These are phyloP conservation scores for Stomorhina lunata DNA, from an alignment of 2,888 invertebrate species.

Conservation along the genomic window DNA sequence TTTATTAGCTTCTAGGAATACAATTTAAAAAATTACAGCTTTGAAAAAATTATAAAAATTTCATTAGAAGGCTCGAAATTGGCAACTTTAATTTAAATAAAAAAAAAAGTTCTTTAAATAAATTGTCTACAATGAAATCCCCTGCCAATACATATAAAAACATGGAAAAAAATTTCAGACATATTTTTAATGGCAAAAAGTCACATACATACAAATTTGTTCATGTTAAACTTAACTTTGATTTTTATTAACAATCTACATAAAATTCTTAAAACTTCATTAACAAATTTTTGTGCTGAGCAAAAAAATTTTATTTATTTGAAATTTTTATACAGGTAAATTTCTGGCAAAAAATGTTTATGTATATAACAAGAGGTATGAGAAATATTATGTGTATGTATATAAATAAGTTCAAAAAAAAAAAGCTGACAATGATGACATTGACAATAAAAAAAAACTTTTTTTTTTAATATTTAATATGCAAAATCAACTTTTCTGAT, in stretches of 20 bases:
- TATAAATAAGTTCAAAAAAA: neutral
- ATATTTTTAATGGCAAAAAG: neutral
- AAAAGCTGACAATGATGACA: conserved; percentile 1
- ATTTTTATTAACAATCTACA: neutral
- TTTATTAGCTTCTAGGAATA: too few relatives aligned
- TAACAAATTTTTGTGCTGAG: neutral
- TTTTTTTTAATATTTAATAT: too few relatives aligned
- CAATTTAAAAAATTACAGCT: too few relatives aligned
- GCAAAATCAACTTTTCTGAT: too few relatives aligned
- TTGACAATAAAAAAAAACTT: neutral
- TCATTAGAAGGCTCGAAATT: too few relatives aligned
- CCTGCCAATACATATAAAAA: neutral
- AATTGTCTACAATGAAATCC: neutral
- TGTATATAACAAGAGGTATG: too few relatives aligned
- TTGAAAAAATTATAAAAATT: too few relatives aligned
- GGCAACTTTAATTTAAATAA: too few relatives aligned
- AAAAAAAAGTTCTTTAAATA: too few relatives aligned
- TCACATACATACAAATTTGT: neutral
- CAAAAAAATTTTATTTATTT: neutral
- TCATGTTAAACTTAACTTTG: neutral
- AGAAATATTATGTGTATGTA: neutral
- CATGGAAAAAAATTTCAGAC: neutral
- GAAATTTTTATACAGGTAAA: neutral
- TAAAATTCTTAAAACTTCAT: neutral
- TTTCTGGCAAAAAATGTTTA: neutral